Percentiles rank a stretch among this genome's conserved stretches.
Evolutionary conservation across 2,797 vertebrate genomes (phyloP).

Genomic region (Delichon dasypus): DNA sequence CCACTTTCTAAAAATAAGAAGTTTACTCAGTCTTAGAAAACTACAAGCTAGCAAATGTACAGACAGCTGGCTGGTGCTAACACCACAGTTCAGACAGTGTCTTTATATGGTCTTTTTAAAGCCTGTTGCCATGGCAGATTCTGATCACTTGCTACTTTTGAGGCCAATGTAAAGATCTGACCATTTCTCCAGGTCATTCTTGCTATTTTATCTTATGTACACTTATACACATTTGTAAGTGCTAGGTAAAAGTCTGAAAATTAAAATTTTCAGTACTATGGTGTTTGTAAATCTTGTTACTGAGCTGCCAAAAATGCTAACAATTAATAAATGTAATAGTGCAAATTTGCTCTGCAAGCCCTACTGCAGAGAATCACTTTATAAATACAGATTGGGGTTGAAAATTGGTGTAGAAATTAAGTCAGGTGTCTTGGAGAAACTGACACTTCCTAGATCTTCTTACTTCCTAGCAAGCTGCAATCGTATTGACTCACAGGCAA

Average conservation of each 20-base stretch:
- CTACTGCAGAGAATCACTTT: constrained; percentile 73
- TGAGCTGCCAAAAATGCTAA: constrained; percentile 81
- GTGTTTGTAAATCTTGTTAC: constrained; percentile 74
- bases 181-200: constrained; percentile 75
- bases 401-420: constrained; percentile 71
- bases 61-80: constrained; percentile 84
- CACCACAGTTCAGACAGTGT: constrained; percentile 85
- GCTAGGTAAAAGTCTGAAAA: constrained; percentile 81
- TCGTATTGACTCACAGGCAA: constrained; percentile 77
- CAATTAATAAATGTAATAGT: constrained; percentile 79
- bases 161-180: constrained; percentile 75
- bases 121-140: constrained; percentile 79
- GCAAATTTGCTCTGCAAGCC: constrained; percentile 78
- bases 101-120: constrained; percentile 80
- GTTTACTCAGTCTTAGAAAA: constrained; percentile 86
- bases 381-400: constrained; percentile 74
- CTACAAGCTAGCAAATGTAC: constrained; percentile 86
- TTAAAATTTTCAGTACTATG: constrained; percentile 79
- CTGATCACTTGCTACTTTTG: constrained; percentile 77
- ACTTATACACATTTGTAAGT: constrained; percentile 82
- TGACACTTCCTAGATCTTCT: constrained; percentile 73
- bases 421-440: constrained; percentile 73
- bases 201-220: constrained; percentile 78
- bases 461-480: constrained; percentile 76
- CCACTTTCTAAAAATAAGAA: constrained; percentile 88